These are phyloP conservation scores for Epistrophe grossulariae DNA, from an alignment of 2,888 invertebrate species.

Conservation along the genomic window DNA sequence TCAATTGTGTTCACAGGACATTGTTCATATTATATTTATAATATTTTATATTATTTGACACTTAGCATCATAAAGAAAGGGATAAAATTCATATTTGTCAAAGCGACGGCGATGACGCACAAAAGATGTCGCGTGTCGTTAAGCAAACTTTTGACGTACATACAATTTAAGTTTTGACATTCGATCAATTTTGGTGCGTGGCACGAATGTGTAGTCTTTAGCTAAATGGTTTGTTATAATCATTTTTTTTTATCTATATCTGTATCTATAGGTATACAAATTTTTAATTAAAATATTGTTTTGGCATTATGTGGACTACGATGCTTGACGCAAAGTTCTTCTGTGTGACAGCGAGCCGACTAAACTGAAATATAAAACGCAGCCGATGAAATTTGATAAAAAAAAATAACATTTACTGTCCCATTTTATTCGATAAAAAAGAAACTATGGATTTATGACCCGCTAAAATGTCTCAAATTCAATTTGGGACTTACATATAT, in stretches of 20 bases:
- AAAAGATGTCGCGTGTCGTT: constrained; percentile 73
- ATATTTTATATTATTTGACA: constrained; percentile 51
- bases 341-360: background rate
- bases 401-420: too few species aligned
- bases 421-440: too few species aligned
- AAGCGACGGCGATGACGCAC: constrained; percentile 56
- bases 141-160: constrained; percentile 56
- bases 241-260: background rate
- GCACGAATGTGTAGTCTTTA: background rate
- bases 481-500: too few species aligned
- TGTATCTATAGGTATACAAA: background rate
- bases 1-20: constrained; percentile 68
- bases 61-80: constrained; percentile 39
- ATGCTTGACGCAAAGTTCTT: background rate
- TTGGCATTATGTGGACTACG: background rate
- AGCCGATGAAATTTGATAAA: background rate
- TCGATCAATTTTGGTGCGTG: constrained; percentile 38
- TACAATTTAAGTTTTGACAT: constrained; percentile 66
- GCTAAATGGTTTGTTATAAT: background rate
- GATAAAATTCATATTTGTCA: constrained; percentile 74
- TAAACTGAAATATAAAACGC: background rate
- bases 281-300: background rate
- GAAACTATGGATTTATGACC: too few species aligned
- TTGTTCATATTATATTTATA: constrained; percentile 39
- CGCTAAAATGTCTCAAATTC: too few species aligned